phyloP scores from a whole-genome alignment of 2,888 invertebrate genomes.

The Branchinecta sandiegonensis region DNA sequence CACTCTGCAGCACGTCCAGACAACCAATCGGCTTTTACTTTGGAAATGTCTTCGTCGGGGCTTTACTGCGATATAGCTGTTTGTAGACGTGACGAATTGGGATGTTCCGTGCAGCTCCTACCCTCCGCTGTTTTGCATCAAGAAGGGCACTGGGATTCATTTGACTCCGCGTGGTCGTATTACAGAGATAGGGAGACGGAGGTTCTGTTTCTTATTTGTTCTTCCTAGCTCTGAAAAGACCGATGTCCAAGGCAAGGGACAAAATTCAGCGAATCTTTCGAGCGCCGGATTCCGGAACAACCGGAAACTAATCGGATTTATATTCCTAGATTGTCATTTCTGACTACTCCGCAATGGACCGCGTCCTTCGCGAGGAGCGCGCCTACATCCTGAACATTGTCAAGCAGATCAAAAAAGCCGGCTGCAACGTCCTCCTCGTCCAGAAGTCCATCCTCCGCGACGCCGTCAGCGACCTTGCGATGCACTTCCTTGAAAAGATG shows the following conservation, averaged over 20 bases:
- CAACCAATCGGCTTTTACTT: too few species aligned
- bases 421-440: constrained; percentile 92
- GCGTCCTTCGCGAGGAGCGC: constrained; percentile 91
- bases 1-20: too few species aligned
- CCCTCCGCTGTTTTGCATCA: too few species aligned
- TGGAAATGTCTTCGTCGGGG: too few species aligned
- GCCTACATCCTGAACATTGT: constrained; percentile 95
- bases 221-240: too few species aligned
- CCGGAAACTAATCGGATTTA: constrained; percentile 32
- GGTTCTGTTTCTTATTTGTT: too few species aligned
- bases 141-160: too few species aligned
- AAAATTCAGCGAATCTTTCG: neutral
- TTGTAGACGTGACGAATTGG: too few species aligned
- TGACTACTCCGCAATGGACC: constrained; percentile 99
- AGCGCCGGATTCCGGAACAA: neutral
- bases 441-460: constrained; percentile 72
- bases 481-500: constrained; percentile 96
- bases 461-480: constrained; percentile 88
- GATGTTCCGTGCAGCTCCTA: too few species aligned
- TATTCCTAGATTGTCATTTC: constrained; percentile 50
- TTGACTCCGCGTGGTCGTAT: too few species aligned
- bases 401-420: constrained; percentile 95
- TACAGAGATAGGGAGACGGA: too few species aligned
- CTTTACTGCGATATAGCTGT: too few species aligned
- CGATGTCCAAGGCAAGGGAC: constrained; percentile 20